Evolutionary conservation across 2,113 vertebrate species (phyloP).

Genomic region (Chionodraco myersi): DNA sequence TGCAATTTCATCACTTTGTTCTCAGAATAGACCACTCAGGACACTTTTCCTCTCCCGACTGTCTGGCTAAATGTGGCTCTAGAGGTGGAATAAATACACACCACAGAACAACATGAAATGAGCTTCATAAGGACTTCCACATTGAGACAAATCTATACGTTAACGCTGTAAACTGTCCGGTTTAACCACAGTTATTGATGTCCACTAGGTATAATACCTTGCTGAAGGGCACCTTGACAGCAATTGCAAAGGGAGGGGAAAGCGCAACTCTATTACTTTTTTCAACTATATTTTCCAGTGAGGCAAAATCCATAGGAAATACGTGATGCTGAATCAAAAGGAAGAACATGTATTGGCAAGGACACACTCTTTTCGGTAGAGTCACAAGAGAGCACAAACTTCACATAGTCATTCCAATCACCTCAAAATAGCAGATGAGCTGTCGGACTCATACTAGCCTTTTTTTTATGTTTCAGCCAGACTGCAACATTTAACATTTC

Average conservation of each 20-base stretch:
- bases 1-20: neutral
- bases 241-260: neutral
- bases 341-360: conserved; percentile 7
- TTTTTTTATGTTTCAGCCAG: neutral
- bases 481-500: conserved; percentile 23
- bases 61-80: neutral
- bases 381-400: neutral
- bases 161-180: neutral
- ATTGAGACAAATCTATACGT: neutral
- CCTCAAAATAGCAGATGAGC: too few species aligned
- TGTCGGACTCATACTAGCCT: too few species aligned
- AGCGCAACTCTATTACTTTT: neutral
- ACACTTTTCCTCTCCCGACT: neutral
- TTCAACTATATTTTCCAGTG: neutral
- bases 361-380: neutral
- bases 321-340: neutral
- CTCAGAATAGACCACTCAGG: conserved; percentile 16
- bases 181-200: neutral
- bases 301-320: neutral
- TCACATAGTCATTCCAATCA: neutral
- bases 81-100: neutral
- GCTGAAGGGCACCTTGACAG: conserved; percentile 4
- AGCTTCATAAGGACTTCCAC: neutral
- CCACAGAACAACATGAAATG: neutral
- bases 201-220: neutral